Evolutionary conservation across 1,140 invertebrate species (phyloP), one percentile per base, ranked within the genome.

Genomic region (Drosophila ohnishii): DNA sequence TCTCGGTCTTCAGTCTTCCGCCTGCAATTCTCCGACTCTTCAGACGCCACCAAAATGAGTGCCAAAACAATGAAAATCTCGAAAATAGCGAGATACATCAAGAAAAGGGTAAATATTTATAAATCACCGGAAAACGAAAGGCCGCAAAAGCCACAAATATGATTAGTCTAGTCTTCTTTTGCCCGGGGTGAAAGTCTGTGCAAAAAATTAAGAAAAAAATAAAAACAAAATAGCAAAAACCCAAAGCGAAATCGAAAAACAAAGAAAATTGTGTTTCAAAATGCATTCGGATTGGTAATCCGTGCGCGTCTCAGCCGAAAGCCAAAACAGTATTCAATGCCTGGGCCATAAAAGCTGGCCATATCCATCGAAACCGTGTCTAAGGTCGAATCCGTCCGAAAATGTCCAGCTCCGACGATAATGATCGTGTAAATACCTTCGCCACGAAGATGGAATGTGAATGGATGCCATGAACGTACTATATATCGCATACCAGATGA

Each of bases 21-120:
- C 30, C 44, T 39, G 37, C 60, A 16, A 50, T 42, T 69, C 37
- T 65, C 13, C 37, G 35, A 35, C 40, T 65, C 65, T 53, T 65
- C 25, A 13, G 50, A 25, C 42, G 53, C 53, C 65, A 5, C 64
- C 76, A 91, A 75, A 84, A 87, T 91, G 88, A 91, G 82, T 73
- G 90, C 77, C 61, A 91, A 91, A 67, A 71, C 89, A 53, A 90
- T 90, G 56, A 91, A 91, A 77, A 56, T 91, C 51, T 78, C 85
- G 37, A 91, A 91, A 91, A 83, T 91, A 78, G 90, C 90, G 53
- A 91, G 90, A 90, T 91, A 91, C 58, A 91, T 91, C 63, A 90
- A 90, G 75, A 89, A 91, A 74, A 91, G 90, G 90, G 90, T 91
- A 90, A 91, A 78, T 79, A 74, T 37, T 47, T 55, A 73, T 62